Percentiles rank a stretch among this genome's conserved stretches.
Conservation (phyloP, 2,113 vertebrate genomes). For the Alethe castanea region DNA sequence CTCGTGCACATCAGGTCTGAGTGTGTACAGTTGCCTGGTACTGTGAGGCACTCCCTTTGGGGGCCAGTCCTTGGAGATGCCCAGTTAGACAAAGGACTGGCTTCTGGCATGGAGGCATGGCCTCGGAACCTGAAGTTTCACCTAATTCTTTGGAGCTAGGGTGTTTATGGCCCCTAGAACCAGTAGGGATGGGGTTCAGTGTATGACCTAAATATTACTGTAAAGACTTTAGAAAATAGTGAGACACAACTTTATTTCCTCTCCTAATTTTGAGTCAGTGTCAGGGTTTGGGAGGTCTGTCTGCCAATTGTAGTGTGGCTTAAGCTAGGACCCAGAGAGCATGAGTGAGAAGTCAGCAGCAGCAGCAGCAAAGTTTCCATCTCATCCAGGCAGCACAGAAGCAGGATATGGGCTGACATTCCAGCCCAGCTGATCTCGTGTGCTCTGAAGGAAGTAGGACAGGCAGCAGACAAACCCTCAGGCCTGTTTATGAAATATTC, state of each 20-base stretch:
- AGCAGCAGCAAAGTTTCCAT: neutral
- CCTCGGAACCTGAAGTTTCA: neutral
- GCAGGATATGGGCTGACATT: neutral
- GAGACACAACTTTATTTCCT: neutral
- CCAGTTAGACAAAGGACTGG: neutral
- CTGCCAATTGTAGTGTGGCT: neutral
- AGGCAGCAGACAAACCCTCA: conserved; percentile 43
- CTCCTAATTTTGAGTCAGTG: neutral
- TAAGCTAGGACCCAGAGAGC: neutral
- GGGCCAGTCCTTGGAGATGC: neutral
- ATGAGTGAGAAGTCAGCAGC: neutral
- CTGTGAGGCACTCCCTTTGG: neutral
- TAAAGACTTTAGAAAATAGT: neutral
- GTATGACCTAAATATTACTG: neutral
- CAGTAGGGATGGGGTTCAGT: neutral
- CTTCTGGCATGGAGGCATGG: neutral
- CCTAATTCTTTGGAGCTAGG: neutral
- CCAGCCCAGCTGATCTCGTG: neutral
- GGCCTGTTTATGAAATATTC: conserved; percentile 11
- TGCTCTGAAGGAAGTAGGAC: conserved; percentile 26
- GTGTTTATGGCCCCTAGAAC: neutral
- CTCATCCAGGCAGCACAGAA: neutral
- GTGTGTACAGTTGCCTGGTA: neutral
- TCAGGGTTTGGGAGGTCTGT: neutral
- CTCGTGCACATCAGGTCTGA: rapidly evolving